Percentiles rank a stretch among this genome's conserved stretches.
Evolutionary conservation across 2,797 vertebrate species (phyloP).

Genomic region (Taenioides sp.): DNA sequence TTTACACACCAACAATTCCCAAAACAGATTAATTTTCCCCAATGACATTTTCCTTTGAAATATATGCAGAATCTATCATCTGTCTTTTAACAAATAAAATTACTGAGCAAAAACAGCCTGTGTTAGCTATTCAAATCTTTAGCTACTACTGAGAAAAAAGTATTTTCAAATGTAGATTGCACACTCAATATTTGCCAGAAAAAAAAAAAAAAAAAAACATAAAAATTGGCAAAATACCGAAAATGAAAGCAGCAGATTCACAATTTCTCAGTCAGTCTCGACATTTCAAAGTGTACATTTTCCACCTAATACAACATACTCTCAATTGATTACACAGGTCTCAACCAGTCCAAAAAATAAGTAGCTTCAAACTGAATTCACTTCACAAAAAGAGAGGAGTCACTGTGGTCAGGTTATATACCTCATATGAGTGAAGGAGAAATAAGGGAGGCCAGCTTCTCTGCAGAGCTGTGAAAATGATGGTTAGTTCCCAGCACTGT

Average conservation of each 20-base stretch:
- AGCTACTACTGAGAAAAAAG: background rate
- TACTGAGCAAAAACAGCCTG: background rate
- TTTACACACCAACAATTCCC: no score
- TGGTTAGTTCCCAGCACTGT: conserved; percentile 4
- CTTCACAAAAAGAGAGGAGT: background rate
- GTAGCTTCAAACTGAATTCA: background rate
- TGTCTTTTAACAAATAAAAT: no score
- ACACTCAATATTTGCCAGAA: background rate
- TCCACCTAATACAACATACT: background rate
- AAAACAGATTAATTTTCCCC: no score
- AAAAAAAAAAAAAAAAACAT: background rate
- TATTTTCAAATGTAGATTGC: background rate
- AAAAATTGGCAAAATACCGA: background rate
- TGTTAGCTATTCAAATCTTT: background rate
- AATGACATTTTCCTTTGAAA: background rate
- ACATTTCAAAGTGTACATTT: background rate
- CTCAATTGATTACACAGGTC: background rate
- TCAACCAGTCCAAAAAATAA: background rate
- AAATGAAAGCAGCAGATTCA: background rate
- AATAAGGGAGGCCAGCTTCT: background rate
- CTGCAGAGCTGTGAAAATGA: conserved; percentile 8
- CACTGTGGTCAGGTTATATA: background rate
- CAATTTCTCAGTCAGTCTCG: background rate
- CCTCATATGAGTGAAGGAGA: background rate
- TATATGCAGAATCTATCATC: background rate